A percentile compares a stretch with the other conserved stretches of the same genome.
Evolutionary conservation across 1,140 invertebrate genomes (phyloP).

Genomic region (Glossosoma conforme): DNA sequence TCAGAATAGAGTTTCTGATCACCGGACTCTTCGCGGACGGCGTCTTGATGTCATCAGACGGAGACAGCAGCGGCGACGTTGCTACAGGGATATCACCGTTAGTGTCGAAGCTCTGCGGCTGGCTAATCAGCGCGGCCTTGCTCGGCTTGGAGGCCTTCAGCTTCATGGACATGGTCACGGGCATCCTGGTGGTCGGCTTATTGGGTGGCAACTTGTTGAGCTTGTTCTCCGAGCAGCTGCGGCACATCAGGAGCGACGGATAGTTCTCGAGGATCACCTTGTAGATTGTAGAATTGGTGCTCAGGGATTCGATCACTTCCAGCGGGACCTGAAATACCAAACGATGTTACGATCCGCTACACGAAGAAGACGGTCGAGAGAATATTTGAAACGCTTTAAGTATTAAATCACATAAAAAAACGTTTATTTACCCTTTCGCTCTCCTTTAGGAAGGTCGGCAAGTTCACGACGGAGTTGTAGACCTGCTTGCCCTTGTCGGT

Average conservation of each 20-base stretch:
- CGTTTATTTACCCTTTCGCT: slow-evolving; percentile 56
- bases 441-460: slow-evolving; percentile 68
- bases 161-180: slow-evolving; percentile 59
- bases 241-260: slow-evolving; percentile 59
- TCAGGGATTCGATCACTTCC: slow-evolving; percentile 60
- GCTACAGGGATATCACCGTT: slow-evolving; percentile 7
- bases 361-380: no score
- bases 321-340: slow-evolving; percentile 58
- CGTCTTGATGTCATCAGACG: background rate
- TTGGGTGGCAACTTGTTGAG: slow-evolving; percentile 50
- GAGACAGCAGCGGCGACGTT: slow-evolving; percentile 10
- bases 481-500: slow-evolving; percentile 37
- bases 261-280: slow-evolving; percentile 69
- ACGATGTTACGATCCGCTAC: no score
- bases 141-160: slow-evolving; percentile 45
- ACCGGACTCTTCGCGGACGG: slow-evolving; percentile 8
- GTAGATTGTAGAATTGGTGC: slow-evolving; percentile 60
- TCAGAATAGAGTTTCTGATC: slow-evolving; percentile 13
- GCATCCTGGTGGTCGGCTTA: slow-evolving; percentile 42
- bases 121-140: slow-evolving; percentile 26
- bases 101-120: slow-evolving; percentile 12
- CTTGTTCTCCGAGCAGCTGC: slow-evolving; percentile 62
- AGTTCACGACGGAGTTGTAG: slow-evolving; percentile 60
- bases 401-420: slow-evolving; percentile 6
- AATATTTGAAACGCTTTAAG: slow-evolving; percentile 2